phyloP scores from a whole-genome alignment of 2,113 vertebrate species.

The Eretmochelys imbricata region DNA sequence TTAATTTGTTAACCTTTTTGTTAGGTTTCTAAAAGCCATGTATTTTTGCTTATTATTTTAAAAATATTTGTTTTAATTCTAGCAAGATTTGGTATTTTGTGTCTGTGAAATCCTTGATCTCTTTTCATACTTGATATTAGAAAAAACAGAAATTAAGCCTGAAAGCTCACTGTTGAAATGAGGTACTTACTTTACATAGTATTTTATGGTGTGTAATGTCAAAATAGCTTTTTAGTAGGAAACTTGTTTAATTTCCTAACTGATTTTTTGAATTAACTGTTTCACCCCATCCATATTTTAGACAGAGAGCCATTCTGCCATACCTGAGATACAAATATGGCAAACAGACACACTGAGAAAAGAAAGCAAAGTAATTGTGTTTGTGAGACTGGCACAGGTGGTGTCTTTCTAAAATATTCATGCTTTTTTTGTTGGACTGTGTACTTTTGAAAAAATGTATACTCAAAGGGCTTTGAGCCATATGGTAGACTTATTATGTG shows the following conservation, averaged over 20 bases:
- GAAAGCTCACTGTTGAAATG: neutral
- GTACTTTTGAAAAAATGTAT: neutral
- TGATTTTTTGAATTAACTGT: neutral
- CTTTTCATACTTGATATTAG: neutral
- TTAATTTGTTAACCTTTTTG: neutral
- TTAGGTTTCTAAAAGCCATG: neutral
- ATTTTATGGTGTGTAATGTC: neutral
- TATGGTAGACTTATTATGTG: neutral
- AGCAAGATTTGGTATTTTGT: neutral
- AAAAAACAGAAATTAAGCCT: slow-evolving; percentile 3
- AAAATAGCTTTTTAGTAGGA: neutral
- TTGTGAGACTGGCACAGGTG: neutral
- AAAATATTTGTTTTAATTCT: neutral
- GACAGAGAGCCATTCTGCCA: neutral
- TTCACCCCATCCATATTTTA: neutral
- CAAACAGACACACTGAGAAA: neutral
- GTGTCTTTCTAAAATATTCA: slow-evolving; percentile 47
- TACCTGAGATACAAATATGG: slow-evolving; percentile 5
- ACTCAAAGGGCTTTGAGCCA: neutral
- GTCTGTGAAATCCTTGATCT: neutral
- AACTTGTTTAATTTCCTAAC: neutral
- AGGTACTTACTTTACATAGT: neutral
- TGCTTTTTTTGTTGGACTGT: neutral
- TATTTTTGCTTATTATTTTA: neutral
- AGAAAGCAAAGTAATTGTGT: slow-evolving; percentile 2